Evolutionary conservation across 2,113 vertebrate species (phyloP).

Genomic region (Phrynosoma platyrhinos): DNA sequence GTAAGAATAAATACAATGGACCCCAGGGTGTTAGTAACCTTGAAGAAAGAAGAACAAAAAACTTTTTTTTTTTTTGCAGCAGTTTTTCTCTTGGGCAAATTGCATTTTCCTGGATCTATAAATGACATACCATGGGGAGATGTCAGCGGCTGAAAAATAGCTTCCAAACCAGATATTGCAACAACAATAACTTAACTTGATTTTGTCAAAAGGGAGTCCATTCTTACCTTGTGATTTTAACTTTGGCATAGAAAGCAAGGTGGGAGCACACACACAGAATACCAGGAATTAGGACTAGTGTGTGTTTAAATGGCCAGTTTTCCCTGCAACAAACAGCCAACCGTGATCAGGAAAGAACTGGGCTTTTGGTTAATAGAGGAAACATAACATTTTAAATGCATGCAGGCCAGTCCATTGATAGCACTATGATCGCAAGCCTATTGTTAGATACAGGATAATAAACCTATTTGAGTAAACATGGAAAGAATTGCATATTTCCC

Average conservation of each 20-base stretch:
- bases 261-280: neutral
- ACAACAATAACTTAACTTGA: conserved; percentile 14
- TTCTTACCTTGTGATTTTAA: neutral
- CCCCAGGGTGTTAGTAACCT: conserved; percentile 47
- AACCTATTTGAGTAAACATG: no score
- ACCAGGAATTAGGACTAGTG: neutral
- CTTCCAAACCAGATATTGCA: neutral
- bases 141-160: conserved; percentile 6
- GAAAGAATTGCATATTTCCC: no score
- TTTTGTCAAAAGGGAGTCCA: neutral
- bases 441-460: neutral
- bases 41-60: conserved; percentile 59
- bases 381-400: neutral
- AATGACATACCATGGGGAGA: neutral
- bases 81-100: conserved; percentile 12
- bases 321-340: neutral
- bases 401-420: neutral
- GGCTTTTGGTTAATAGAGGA: neutral
- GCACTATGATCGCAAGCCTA: neutral
- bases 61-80: conserved; percentile 6
- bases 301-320: neutral
- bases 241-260: neutral
- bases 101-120: conserved; percentile 21
- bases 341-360: neutral
- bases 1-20: conserved; percentile 39